These are phyloP conservation scores for Parascotia fuliginaria DNA, from an alignment of 2,888 invertebrate species.

Conservation along the genomic window DNA sequence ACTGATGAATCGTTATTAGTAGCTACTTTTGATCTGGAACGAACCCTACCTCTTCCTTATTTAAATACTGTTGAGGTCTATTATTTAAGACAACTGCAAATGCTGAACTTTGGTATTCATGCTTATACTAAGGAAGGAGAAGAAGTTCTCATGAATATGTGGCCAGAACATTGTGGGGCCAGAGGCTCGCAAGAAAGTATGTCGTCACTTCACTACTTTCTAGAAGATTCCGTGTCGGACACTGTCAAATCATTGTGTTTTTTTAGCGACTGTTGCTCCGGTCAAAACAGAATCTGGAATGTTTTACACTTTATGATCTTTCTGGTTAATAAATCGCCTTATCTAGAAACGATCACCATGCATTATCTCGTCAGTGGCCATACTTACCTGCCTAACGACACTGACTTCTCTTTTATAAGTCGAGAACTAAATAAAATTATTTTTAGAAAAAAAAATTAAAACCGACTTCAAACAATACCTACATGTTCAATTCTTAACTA, in stretches of 20 bases:
- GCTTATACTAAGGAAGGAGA: constrained; percentile 16
- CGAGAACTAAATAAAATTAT: constrained; percentile 24
- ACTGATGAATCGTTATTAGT: constrained; percentile 17
- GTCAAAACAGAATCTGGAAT: constrained; percentile 30
- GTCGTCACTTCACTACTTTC: constrained; percentile 15
- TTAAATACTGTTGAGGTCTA: constrained; percentile 19
- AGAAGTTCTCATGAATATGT: constrained; percentile 20
- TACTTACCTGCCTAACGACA: constrained; percentile 25
- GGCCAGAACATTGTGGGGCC: constrained; percentile 23
- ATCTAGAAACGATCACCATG: constrained; percentile 24
- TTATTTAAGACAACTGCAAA: constrained; percentile 31
- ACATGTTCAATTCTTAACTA: no score
- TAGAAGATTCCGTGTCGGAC: constrained; percentile 16
- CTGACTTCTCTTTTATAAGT: constrained; percentile 22
- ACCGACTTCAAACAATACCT: no score
- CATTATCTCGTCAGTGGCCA: constrained; percentile 24
- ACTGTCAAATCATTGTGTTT: constrained; percentile 17
- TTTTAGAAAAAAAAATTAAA: no score
- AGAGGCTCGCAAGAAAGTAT: constrained; percentile 27
- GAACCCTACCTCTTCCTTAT: constrained; percentile 20
- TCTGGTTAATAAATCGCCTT: constrained; percentile 23
- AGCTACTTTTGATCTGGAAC: constrained; percentile 26
- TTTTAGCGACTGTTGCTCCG: constrained; percentile 25
- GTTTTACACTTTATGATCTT: constrained; percentile 29
- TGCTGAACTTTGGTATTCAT: constrained; percentile 22